Conservation (phyloP, 2,113 vertebrate species). For the Isurus oxyrinchus region DNA sequence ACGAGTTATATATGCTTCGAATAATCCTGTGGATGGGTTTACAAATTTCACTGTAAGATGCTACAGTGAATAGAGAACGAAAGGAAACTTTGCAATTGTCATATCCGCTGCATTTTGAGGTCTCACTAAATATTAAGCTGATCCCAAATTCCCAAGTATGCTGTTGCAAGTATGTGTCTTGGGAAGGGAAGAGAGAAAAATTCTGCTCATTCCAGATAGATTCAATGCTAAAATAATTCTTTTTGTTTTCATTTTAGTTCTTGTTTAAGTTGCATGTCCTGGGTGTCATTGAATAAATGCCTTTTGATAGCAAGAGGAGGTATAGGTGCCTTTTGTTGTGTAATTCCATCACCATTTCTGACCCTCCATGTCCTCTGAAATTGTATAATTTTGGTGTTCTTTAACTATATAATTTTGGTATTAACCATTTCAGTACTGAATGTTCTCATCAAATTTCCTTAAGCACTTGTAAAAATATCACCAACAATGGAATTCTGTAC, state of each 20-base stretch:
- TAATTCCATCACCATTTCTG: conserved; percentile 10
- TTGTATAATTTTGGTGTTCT: not conserved
- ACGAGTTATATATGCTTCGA: not conserved
- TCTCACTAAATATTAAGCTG: not conserved
- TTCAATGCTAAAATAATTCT: not conserved
- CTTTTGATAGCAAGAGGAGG: conserved; percentile 37
- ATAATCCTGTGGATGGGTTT: not conserved
- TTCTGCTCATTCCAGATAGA: not conserved
- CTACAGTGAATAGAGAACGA: not conserved
- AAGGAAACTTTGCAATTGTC: not conserved
- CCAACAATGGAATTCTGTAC: not conserved
- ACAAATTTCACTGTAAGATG: not conserved
- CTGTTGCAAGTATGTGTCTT: not conserved
- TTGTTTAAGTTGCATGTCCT: not conserved
- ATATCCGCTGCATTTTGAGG: not conserved
- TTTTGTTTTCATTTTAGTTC: not conserved
- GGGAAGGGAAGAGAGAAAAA: not conserved
- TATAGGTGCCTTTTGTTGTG: not conserved
- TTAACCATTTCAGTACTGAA: not conserved
- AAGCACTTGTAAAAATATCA: not conserved
- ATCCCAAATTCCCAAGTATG: not conserved
- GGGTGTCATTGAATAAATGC: not conserved
- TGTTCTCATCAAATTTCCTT: not conserved
- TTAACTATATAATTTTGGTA: not conserved
- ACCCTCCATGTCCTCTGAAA: not conserved